Percentiles rank a stretch among this genome's conserved stretches.
Evolutionary conservation across 2,797 vertebrate species (phyloP).

Genomic region (Euphonia xanthogaster): DNA sequence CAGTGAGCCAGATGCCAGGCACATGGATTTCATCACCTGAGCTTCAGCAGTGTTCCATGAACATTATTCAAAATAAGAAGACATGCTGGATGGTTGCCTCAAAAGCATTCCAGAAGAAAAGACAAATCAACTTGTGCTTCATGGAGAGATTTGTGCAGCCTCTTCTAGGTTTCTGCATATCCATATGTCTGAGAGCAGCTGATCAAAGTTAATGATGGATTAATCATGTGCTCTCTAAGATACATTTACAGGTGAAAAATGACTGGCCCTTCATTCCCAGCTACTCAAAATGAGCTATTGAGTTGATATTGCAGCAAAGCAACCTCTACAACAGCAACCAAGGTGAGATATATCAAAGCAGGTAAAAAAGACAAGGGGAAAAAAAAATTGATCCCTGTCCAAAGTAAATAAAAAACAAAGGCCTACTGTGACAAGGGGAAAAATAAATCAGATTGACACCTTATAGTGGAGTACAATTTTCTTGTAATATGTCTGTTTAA

Average conservation of each 20-base stretch:
- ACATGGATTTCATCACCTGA: not conserved
- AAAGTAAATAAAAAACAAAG: conserved; percentile 9
- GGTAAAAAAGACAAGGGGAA: not conserved
- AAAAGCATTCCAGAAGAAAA: not conserved
- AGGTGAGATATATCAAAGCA: not conserved
- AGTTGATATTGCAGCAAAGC: not conserved
- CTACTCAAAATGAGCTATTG: not conserved
- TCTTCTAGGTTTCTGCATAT: not conserved
- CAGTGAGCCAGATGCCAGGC: not conserved
- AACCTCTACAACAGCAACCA: not conserved
- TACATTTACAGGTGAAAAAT: not conserved
- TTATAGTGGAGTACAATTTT: not conserved
- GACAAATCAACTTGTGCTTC: not conserved
- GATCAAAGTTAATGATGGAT: not conserved
- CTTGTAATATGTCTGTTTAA: not conserved
- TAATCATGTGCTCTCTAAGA: not conserved
- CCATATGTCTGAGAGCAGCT: not conserved
- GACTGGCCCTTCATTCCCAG: not conserved
- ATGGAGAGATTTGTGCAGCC: not conserved
- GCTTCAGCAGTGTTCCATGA: not conserved
- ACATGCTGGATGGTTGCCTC: not conserved
- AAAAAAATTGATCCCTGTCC: not conserved
- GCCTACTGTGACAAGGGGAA: not conserved
- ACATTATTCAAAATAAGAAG: not conserved
- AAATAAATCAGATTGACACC: conserved; percentile 12